Conservation (phyloP, 2,797 vertebrate genomes). For the Falco novaeseelandiae region DNA sequence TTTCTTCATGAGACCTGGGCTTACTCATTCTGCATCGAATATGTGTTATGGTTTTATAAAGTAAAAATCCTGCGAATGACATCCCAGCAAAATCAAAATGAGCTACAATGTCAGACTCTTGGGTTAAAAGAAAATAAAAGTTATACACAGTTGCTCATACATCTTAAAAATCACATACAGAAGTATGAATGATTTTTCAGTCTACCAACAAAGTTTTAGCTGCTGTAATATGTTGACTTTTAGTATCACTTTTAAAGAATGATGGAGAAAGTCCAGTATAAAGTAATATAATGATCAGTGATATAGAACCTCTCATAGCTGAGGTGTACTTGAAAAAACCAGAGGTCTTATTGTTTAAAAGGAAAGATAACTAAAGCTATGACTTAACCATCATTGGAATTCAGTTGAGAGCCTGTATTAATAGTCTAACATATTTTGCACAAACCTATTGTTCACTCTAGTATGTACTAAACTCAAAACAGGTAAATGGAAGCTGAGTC, state of each 20-base stretch:
- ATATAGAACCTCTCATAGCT: not conserved
- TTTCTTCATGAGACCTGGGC: not conserved
- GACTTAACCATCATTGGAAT: not conserved
- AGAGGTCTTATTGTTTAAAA: not conserved
- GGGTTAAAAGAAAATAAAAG: not conserved
- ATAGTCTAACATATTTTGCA: not conserved
- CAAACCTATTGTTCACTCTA: not conserved
- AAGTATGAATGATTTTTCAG: not conserved
- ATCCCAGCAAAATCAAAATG: not conserved
- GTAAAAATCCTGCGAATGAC: not conserved
- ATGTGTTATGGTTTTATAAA: not conserved
- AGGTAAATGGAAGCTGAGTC: rapidly evolving
- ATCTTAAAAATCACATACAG: not conserved
- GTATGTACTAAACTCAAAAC: not conserved
- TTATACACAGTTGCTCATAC: not conserved
- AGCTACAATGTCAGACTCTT: not conserved
- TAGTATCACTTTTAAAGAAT: not conserved
- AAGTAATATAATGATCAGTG: not conserved
- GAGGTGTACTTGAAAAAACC: not conserved
- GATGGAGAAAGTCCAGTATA: not conserved
- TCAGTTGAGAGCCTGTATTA: not conserved
- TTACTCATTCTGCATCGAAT: not conserved
- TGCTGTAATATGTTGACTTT: not conserved
- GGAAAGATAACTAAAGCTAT: not conserved
- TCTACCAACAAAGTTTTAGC: not conserved